phyloP scores from a whole-genome alignment of 2,797 vertebrate genomes.

The Channa striata region DNA sequence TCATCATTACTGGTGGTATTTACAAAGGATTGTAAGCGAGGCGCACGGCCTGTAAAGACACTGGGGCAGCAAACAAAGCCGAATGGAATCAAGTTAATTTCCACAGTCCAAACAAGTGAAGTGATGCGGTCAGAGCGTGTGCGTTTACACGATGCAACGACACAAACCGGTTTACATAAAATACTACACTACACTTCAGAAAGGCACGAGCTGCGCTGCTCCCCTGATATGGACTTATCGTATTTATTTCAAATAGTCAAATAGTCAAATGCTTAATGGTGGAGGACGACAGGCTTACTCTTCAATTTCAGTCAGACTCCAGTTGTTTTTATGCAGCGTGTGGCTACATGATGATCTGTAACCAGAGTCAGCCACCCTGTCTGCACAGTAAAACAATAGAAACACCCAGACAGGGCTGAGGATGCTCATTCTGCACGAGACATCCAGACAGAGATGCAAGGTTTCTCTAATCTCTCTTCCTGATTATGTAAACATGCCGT shows the following conservation, averaged over 20 bases:
- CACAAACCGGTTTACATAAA: background rate
- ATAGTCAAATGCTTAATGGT: too few relatives aligned
- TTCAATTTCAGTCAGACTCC: background rate
- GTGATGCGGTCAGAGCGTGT: background rate
- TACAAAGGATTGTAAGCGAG: constrained; percentile 40
- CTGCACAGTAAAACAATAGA: too few relatives aligned
- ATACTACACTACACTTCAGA: background rate
- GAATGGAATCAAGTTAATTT: constrained; percentile 13
- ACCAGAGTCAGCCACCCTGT: background rate
- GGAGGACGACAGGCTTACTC: background rate
- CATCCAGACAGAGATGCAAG: too few relatives aligned
- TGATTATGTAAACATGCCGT: too few relatives aligned
- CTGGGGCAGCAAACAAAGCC: constrained; percentile 18
- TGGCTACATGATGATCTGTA: background rate
- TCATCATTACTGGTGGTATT: constrained; percentile 59
- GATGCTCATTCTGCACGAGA: too few relatives aligned
- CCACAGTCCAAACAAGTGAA: background rate
- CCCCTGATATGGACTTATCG: too few relatives aligned
- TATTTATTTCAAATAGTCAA: too few relatives aligned
- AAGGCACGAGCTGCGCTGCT: too few relatives aligned
- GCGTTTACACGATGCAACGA: background rate
- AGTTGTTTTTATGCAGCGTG: background rate
- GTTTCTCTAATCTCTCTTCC: too few relatives aligned
- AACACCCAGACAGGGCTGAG: too few relatives aligned
- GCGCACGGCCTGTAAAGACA: constrained; percentile 16